These are phyloP conservation scores for Beris morrisii DNA, from an alignment of 2,888 invertebrate genomes.

Conservation along the genomic window DNA sequence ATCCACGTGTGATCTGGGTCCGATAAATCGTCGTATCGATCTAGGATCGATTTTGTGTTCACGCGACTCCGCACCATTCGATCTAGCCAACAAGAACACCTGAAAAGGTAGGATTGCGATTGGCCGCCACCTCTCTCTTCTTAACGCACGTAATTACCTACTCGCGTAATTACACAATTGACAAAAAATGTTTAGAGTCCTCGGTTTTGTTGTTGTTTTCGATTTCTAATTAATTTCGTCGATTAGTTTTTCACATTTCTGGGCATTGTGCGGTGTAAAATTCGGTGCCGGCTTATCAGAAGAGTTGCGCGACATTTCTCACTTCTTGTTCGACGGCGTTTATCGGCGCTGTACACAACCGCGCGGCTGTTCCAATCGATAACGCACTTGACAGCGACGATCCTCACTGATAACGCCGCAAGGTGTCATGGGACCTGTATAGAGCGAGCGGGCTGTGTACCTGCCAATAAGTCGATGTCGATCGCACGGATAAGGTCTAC, in stretches of 20 bases:
- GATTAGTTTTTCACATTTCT: too few species aligned
- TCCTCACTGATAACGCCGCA: slow-evolving; percentile 25
- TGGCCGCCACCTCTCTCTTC: not conserved
- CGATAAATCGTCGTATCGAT: too few species aligned
- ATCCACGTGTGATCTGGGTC: too few species aligned
- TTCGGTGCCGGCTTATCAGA: too few species aligned
- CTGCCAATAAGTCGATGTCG: slow-evolving; percentile 6
- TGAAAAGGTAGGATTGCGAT: not conserved
- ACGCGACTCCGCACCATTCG: too few species aligned
- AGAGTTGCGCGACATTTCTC: too few species aligned
- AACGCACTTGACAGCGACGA: slow-evolving; percentile 24
- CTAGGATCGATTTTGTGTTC: too few species aligned
- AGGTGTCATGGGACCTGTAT: slow-evolving; percentile 21
- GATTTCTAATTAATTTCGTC: too few species aligned
- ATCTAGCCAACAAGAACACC: too few species aligned
- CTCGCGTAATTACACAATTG: slow-evolving; percentile 31
- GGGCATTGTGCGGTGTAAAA: too few species aligned
- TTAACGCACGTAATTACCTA: slow-evolving; percentile 31
- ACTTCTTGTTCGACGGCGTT: too few species aligned
- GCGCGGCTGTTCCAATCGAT: slow-evolving; percentile 10
- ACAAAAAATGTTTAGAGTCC: slow-evolving; percentile 6
- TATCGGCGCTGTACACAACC: too few species aligned
- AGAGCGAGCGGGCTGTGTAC: not conserved
- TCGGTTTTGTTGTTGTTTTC: not conserved
- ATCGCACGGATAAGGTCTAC: slow-evolving; percentile 4